Evolutionary conservation across 2,888 invertebrate species (phyloP).

Genomic region (Cylindroiulus punctatus): DNA sequence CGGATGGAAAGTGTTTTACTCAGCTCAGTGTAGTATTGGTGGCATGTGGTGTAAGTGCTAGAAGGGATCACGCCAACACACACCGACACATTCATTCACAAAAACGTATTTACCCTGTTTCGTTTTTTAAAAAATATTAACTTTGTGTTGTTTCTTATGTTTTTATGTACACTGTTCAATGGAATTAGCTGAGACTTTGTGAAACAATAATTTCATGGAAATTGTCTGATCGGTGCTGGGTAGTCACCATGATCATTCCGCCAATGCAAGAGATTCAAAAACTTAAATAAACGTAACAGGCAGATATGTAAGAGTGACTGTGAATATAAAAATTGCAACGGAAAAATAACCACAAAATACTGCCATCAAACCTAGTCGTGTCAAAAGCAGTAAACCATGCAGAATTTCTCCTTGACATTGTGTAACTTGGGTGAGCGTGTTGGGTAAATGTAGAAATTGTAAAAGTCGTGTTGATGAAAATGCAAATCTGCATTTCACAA

Average conservation of each 20-base stretch:
- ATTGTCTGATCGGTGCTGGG: not conserved
- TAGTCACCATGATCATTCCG: not conserved
- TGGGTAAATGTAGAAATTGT: not conserved
- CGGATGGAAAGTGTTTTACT: not conserved
- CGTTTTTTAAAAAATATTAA: not conserved
- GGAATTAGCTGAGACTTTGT: not conserved
- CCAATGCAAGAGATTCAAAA: not conserved
- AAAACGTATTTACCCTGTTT: not conserved
- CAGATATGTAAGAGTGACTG: not conserved
- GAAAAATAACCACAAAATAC: not conserved
- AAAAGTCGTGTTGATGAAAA: not conserved
- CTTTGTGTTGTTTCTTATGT: not conserved
- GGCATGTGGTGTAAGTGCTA: not conserved
- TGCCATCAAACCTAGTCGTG: not conserved
- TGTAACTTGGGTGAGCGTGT: not conserved
- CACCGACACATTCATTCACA: conserved; percentile 11
- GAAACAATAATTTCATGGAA: not conserved
- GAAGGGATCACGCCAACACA: not conserved
- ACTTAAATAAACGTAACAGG: not conserved
- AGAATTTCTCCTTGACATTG: not conserved
- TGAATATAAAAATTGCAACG: not conserved
- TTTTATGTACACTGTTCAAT: not conserved
- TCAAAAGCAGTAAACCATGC: not conserved
- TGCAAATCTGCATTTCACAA: not conserved
- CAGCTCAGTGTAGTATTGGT: not conserved